phyloP scores from a whole-genome alignment of 2,888 invertebrate genomes.

The Synanthedon formicaeformis region DNA sequence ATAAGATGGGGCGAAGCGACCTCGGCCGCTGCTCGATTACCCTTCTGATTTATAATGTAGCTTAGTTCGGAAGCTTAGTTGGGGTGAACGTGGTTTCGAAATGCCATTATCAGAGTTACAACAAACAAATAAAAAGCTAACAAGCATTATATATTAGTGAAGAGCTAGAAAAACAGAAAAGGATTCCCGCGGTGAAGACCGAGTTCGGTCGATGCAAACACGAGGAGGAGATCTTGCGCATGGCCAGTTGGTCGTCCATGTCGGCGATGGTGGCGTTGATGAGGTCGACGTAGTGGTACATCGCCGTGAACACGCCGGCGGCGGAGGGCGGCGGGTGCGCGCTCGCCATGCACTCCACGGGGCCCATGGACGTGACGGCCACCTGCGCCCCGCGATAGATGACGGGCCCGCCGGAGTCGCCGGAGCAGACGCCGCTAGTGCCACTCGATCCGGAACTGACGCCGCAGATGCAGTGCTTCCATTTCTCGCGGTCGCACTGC shows the following conservation, averaged over 20 bases:
- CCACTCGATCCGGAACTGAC: slow-evolving; percentile 5
- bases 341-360: slow-evolving; percentile 22
- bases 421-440: slow-evolving; percentile 44
- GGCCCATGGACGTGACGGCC: slow-evolving; percentile 50
- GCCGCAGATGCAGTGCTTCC: slow-evolving; percentile 41
- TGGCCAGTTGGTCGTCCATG: slow-evolving; percentile 25
- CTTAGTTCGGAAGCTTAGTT: neutral
- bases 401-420: slow-evolving; percentile 56
- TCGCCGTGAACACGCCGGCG: slow-evolving; percentile 48
- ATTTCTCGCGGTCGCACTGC: slow-evolving; percentile 31
- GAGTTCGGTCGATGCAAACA: too few species aligned
- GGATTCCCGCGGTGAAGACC: too few species aligned
- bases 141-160: too few species aligned
- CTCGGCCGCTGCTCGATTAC: neutral
- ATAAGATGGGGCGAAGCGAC: neutral
- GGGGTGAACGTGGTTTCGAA: neutral
- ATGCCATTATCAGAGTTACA: neutral
- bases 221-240: slow-evolving; percentile 13
- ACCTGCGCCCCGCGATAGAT: slow-evolving; percentile 29
- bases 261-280: slow-evolving; percentile 38
- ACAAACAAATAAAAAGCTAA: too few species aligned
- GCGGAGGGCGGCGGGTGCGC: slow-evolving; percentile 14
- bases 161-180: too few species aligned
- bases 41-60: neutral
- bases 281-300: slow-evolving; percentile 34